These are phyloP conservation scores for Trochalopteron elliotii DNA, from an alignment of 2,113 vertebrate species.

Conservation along the genomic window DNA sequence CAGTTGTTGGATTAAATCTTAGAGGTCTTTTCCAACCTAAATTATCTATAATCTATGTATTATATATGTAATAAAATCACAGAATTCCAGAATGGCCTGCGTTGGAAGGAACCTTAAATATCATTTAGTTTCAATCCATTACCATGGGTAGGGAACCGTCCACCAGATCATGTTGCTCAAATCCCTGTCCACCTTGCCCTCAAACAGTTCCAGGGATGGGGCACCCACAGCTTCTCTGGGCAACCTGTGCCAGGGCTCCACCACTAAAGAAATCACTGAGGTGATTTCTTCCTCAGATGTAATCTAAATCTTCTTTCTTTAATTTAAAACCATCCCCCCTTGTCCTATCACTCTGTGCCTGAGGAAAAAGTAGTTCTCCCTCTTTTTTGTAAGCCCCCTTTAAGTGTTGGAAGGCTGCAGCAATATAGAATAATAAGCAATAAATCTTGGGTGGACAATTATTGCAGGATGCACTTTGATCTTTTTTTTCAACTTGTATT, in stretches of 20 bases:
- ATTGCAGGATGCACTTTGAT: not conserved
- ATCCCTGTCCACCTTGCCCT: not conserved
- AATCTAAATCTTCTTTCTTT: not conserved
- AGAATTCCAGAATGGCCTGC: not conserved
- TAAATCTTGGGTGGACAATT: not conserved
- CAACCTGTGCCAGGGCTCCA: not conserved
- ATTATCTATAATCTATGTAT: not conserved
- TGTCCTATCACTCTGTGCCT: not conserved
- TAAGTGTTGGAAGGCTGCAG: not conserved
- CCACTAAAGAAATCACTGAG: not conserved
- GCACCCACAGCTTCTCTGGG: not conserved
- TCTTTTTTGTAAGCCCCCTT: not conserved
- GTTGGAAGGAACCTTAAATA: not conserved
- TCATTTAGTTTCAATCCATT: not conserved
- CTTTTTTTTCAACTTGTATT: not conserved
- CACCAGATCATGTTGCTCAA: not conserved
- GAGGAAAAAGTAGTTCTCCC: not conserved
- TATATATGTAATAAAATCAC: not conserved
- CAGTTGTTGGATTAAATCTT: not conserved
- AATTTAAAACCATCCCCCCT: not conserved
- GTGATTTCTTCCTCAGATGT: not conserved
- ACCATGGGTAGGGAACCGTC: not conserved
- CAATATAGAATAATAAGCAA: not conserved
- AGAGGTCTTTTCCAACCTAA: not conserved
- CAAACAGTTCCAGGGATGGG: not conserved